Evolutionary conservation across 2,888 invertebrate species (phyloP).

Genomic region (Eudemis profundana): DNA sequence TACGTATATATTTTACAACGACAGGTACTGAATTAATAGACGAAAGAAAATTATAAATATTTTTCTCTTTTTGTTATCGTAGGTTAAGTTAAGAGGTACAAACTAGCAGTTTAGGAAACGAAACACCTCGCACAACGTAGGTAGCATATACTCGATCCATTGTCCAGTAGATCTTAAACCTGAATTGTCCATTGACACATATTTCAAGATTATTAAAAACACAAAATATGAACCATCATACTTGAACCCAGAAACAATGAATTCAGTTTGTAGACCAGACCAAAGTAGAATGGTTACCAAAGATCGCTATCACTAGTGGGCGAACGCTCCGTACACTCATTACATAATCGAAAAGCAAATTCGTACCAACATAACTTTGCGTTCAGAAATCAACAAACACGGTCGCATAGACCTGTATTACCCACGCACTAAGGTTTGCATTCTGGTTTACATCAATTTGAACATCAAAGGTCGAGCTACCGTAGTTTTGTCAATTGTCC

Average conservation of each 20-base stretch:
- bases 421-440: conserved; percentile 63
- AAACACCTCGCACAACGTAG: not conserved
- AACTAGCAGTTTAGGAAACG: not conserved
- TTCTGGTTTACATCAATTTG: conserved; percentile 70
- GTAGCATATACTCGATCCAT: not conserved
- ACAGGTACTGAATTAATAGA: too few species aligned
- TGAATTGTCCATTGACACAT: conserved; percentile 34
- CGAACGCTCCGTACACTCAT: conserved; percentile 60
- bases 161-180: not conserved
- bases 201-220: conserved; percentile 35
- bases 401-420: conserved; percentile 58
- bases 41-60: too few species aligned
- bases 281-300: conserved; percentile 29
- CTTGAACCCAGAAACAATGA: conserved; percentile 15
- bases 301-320: conserved; percentile 56
- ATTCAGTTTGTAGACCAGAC: not conserved
- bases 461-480: conserved; percentile 62
- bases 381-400: conserved; percentile 50
- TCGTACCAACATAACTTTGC: conserved; percentile 55
- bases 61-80: too few species aligned
- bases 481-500: conserved; percentile 74
- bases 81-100: too few species aligned
- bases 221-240: conserved; percentile 14
- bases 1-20: too few species aligned
- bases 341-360: conserved; percentile 67